Evolutionary conservation across 2,113 vertebrate species (phyloP).

Genomic region (Carettochelys insculpta): DNA sequence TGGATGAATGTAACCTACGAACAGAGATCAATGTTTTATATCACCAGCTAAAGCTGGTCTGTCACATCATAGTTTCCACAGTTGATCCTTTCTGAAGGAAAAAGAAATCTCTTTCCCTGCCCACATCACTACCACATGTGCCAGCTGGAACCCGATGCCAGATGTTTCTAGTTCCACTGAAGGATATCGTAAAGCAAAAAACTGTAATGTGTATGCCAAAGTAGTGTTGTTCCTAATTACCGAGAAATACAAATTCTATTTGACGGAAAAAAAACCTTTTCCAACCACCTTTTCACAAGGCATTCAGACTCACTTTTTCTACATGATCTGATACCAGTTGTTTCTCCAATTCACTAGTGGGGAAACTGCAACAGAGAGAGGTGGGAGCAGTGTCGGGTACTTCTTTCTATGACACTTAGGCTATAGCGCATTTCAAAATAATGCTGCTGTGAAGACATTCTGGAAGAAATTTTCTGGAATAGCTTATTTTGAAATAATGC

Average conservation of each 20-base stretch:
- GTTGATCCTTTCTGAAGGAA: constrained; percentile 45
- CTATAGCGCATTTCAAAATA: too few relatives aligned
- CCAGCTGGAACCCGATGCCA: constrained; percentile 55
- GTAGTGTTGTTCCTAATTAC: constrained; percentile 52
- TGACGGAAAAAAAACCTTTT: constrained; percentile 40
- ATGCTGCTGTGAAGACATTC: too few relatives aligned
- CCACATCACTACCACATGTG: constrained; percentile 49
- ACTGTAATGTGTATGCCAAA: constrained; percentile 39
- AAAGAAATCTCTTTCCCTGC: constrained; percentile 58
- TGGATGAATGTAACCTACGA: constrained; percentile 21
- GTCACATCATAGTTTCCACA: constrained; percentile 57
- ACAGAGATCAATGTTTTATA: constrained; percentile 48
- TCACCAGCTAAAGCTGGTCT: constrained; percentile 66
- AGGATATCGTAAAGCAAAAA: constrained; percentile 53
- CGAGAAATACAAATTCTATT: constrained; percentile 49
- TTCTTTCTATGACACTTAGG: background rate
- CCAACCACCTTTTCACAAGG: constrained; percentile 26
- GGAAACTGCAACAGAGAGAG: constrained; percentile 15
- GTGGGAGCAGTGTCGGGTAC: background rate
- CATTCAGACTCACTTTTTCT: constrained; percentile 36
- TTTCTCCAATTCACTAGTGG: background rate
- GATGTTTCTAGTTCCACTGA: constrained; percentile 64
- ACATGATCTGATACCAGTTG: background rate
- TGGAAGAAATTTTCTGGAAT: too few relatives aligned
- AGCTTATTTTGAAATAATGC: too few relatives aligned